Base-by-base conservation (phyloP, 2,888 invertebrate genomes). In the Ischnus inquisitorius region DNA sequence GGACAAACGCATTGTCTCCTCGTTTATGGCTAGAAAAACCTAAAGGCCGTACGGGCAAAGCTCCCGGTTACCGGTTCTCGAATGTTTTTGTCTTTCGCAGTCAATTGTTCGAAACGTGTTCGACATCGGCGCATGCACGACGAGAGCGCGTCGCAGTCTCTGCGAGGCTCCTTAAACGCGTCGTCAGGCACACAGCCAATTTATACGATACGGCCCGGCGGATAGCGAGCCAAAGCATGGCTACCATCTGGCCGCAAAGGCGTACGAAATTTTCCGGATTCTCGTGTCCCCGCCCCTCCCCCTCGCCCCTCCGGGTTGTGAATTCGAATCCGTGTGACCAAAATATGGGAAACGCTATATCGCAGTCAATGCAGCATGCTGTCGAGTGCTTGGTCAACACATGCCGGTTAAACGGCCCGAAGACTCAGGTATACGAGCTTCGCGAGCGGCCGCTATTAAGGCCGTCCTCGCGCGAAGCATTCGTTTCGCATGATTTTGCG, bases 1-100 rank as follows among this genome's bases (percentile, higher is more conserved):
- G 1, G 8, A 4, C 34, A 34, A 22, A 54, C 54, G 16, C 67
- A 82, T 78, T 82, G 78, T 82, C 71, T 82, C 22, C 69, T 51
- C 72, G 57, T 82, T 82, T 82, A 82, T 48, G 82, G 60, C 71
- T 67, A 60, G 77, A 78, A 74, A 62, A 82, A 78, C 72, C 78
- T 41, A 39, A 41, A 46, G 19, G 39, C 76, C 57, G 71, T 57
- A 65, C 34, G 14, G 2, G 12, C n/a, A 16, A 57, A 25, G 39
- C 46, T 51, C 39, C 34, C 28, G n/a, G 51, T 16, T 43, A 62
- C 39, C 28, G 22, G 22, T 69, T 46, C 43, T 28, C 25, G 46
- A 65, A 25, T 22, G 8, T 25, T 22, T n/a, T 41, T 25, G 12
- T 41, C 6, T 79, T 71, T 46, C 25, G 39, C 19, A 54, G 68